Conservation (phyloP, 2,113 vertebrate genomes). For the Thymallus thymallus region DNA sequence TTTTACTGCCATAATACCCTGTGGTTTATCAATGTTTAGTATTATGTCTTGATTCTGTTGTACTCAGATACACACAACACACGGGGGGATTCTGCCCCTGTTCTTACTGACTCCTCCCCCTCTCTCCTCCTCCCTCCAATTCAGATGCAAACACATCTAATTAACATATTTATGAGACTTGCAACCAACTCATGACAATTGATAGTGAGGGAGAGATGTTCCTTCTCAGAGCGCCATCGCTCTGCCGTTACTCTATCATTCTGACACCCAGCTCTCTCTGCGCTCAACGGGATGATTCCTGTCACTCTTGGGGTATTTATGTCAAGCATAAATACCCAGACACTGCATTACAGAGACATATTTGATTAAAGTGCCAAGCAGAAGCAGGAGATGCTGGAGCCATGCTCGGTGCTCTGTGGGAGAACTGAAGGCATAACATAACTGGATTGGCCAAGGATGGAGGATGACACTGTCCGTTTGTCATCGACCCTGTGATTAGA, state of each 20-base stretch:
- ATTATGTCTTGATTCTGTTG: background rate
- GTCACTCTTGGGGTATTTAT: constrained; percentile 30
- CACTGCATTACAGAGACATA: constrained; percentile 1
- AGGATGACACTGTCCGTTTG: constrained; percentile 2
- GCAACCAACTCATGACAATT: constrained; percentile 21
- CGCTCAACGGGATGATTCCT: constrained; percentile 14
- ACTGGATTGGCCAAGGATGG: background rate
- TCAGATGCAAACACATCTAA: constrained; percentile 11
- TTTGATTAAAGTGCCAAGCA: constrained; percentile 5
- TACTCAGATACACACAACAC: background rate
- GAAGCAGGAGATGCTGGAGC: background rate
- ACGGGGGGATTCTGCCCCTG: background rate
- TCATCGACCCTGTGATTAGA: background rate
- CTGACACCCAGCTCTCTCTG: constrained; percentile 15
- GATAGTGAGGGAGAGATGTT: constrained; percentile 3
- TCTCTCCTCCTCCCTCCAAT: background rate
- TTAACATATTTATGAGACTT: constrained; percentile 26
- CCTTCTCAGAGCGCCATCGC: constrained; percentile 17
- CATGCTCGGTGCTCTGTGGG: background rate
- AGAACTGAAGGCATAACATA: background rate
- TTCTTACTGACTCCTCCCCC: background rate
- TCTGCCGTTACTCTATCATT: constrained; percentile 31
- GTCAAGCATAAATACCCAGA: constrained; percentile 15
- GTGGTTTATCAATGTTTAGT: background rate
- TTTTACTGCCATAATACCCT: background rate